phyloP scores from a whole-genome alignment of 2,888 invertebrate species.

The Stegana nigrithorax region DNA sequence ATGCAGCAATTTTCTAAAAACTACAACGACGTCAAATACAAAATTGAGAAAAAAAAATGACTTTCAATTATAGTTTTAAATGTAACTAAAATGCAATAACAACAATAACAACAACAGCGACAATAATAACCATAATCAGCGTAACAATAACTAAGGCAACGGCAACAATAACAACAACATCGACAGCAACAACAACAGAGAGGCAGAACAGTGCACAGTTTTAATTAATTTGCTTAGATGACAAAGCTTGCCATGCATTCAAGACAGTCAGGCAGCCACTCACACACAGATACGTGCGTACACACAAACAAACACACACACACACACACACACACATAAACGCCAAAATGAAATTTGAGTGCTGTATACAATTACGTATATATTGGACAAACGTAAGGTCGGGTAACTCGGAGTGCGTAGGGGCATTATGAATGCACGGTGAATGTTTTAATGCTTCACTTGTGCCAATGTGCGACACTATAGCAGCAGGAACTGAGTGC shows the following conservation, averaged over 20 bases:
- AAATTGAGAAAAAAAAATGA: too few relatives aligned
- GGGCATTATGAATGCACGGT: not conserved
- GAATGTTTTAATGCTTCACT: conserved; percentile 6
- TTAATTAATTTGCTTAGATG: conserved; percentile 17
- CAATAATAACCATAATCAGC: not conserved
- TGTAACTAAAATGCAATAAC: not conserved
- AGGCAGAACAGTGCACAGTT: not conserved
- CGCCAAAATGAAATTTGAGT: conserved; percentile 8
- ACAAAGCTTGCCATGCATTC: not conserved
- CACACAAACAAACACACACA: conserved; percentile 27
- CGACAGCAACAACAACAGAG: not conserved
- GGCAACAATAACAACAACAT: not conserved
- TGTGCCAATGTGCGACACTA: conserved; percentile 24
- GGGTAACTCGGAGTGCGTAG: too few relatives aligned
- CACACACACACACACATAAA: conserved; percentile 3
- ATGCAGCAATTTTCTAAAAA: too few relatives aligned
- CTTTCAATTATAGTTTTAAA: conserved; percentile 1
- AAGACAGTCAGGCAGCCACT: conserved; percentile 36
- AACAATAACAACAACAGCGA: not conserved
- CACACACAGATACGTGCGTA: conserved; percentile 34
- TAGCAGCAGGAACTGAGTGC: too few relatives aligned
- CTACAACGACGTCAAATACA: too few relatives aligned
- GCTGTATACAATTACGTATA: too few relatives aligned
- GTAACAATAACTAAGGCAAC: too few relatives aligned
- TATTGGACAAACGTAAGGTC: too few relatives aligned